Base-by-base conservation (phyloP, 2,888 invertebrate genomes). In the Mesoligia furuncula region DNA sequence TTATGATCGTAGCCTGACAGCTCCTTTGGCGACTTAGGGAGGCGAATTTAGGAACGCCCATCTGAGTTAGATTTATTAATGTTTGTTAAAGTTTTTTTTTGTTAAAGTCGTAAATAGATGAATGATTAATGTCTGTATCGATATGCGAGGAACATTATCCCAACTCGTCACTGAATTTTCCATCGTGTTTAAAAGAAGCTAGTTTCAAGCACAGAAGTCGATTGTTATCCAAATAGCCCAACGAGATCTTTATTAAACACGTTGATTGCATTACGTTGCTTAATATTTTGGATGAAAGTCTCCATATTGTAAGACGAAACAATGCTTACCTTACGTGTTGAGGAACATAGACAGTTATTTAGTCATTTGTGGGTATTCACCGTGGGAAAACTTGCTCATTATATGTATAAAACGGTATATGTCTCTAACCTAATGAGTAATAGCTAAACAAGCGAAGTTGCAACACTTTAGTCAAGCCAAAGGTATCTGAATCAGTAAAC, bases 351-450 rank as follows among this genome's bases (percentile, higher is more conserved):
- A 79, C 81, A 79, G 81, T 85, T 80, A 86, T 86, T 88, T 87
- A 86, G 79, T 76, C 68, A 79, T 85, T 87, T 85, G 86, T 79
- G 79, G 66, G 78, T 84, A 86, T 86, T 82, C 79, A 75, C 80
- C 87, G 87, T 87, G 86, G 80, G 86, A 88, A 88, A 81, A 69
- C 73, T 80, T 72, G 45, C 77, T 85, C 79, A 70, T 85, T 85
- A 86, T 79, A 74, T 71, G 73, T 74, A 80, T 85, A 79, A 79
- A 83, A 81, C 84, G 80, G 82, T 81, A 79, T 75, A 79, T 75
- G 77, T 75, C 67, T 68, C 42, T 71, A 83, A 76, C 67, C 51
- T 84, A 87, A 87, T 88, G 83, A 86, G 85, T 81, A 85, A 87
- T 77, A 72, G 76, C 36, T 67, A 20, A 77, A 59, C 67, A 69